Base-by-base conservation (phyloP, 2,113 vertebrate species). In the Oncorhynchus masou region DNA sequence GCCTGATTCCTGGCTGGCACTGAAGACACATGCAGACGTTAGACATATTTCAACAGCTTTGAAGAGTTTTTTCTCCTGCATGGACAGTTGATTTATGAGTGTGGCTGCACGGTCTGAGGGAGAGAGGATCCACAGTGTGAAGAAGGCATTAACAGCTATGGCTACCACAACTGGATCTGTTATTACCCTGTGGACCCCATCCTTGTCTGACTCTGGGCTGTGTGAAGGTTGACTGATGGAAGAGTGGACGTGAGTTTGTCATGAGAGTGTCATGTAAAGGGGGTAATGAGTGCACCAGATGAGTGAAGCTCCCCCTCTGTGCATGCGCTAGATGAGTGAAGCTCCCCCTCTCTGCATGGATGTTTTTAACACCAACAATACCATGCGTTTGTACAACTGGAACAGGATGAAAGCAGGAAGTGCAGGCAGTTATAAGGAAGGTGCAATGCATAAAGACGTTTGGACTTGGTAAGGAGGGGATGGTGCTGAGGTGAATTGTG, bases 261-360 rank as follows among this genome's bases (percentile, higher is more conserved):
- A 81, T 80, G 84, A 87, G 39, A 45, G 80, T 73, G 77, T 73
- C 81, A 86, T 83, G 78, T 85, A 85, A 88, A 88, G 80, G 76
- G 73, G 83, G 68, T 91, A 91, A 92, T 85, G 91, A 86, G 82
- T 79, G 69, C 80, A 90, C 74, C 88, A 88, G 90, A 90, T 91
- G 89, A 90, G 80, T 57, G 59, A 81, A 60, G 34, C 49, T 11
- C 11, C n/a, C 67, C 62, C 78, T 75, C 34, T 39, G n/a, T n/a
- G n/a, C n/a, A n/a, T n/a, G n/a, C n/a, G n/a, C n/a, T n/a, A 88
- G 90, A 90, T 91, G 89, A 90, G 80, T 57, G 59, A 81, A 60
- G 34, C 49, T 11, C 11, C n/a, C 67, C 62, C 34, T 39, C 39
- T 45, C 9, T 11, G 39, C 39, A 45, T 45, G 39, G 9, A 45